Evolutionary conservation across 2,113 vertebrate species (phyloP).

Genomic region (Mesoclemmys tuberculata): DNA sequence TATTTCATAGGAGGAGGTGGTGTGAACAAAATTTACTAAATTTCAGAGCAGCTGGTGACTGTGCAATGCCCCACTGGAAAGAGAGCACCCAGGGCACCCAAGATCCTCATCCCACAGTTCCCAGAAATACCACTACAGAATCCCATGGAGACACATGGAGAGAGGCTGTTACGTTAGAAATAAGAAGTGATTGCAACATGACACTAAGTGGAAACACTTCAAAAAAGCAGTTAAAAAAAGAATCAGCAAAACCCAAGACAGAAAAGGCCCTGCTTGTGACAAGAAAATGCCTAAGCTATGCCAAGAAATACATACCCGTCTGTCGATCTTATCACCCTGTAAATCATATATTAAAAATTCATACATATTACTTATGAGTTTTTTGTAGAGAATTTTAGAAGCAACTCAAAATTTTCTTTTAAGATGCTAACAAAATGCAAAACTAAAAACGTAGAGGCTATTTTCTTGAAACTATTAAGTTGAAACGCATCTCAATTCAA

Average conservation of each 20-base stretch:
- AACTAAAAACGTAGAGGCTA: background rate
- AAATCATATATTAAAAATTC: slow-evolving; percentile 88
- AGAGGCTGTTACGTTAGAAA: slow-evolving; percentile 46
- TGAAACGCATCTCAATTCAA: background rate
- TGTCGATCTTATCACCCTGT: slow-evolving; percentile 99
- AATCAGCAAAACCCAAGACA: slow-evolving; percentile 76
- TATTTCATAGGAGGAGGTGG: background rate
- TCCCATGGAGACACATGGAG: slow-evolving; percentile 15
- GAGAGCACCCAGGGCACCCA: slow-evolving; percentile 60
- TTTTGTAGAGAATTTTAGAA: background rate
- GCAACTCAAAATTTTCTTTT: background rate
- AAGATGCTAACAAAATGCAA: background rate
- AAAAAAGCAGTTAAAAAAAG: slow-evolving; percentile 80
- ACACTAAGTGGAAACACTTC: slow-evolving; percentile 77
- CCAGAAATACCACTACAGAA: slow-evolving; percentile 50
- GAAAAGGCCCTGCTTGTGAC: slow-evolving; percentile 77
- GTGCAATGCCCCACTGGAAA: slow-evolving; percentile 7
- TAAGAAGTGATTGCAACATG: slow-evolving; percentile 52
- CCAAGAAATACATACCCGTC: slow-evolving; percentile 93
- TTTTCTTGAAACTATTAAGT: background rate
- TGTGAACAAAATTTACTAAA: background rate
- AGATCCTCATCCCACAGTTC: slow-evolving; percentile 26
- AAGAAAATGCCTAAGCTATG: slow-evolving; percentile 72
- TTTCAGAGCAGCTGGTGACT: background rate
- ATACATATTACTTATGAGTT: slow-evolving; percentile 48